Percentiles rank a stretch among this genome's conserved stretches.
phyloP scores from a whole-genome alignment of 53 echinoderm and acorn worm genomes.

The Temnopleurus reevesii region DNA sequence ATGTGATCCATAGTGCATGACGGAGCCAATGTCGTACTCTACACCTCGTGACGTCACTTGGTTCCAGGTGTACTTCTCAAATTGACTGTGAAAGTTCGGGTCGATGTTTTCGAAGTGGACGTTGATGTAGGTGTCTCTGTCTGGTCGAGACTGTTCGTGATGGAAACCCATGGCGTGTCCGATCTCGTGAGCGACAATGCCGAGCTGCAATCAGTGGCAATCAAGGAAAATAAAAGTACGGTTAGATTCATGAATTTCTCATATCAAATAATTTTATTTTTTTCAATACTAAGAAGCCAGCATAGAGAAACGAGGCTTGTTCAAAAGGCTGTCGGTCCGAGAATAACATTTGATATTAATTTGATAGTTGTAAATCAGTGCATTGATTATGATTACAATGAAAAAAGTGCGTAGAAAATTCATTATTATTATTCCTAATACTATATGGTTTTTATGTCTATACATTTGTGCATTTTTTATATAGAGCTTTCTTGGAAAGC shows the following conservation, averaged over 20 bases:
- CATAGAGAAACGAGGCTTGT: not conserved
- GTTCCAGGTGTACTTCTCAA: slow-evolving; percentile 37
- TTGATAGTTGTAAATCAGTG: too few relatives aligned
- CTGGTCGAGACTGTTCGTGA: slow-evolving; percentile 69
- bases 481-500: too few relatives aligned
- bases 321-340: too few relatives aligned
- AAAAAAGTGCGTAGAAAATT: too few relatives aligned
- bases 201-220: slow-evolving; percentile 3
- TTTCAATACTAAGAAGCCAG: too few relatives aligned
- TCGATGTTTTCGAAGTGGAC: slow-evolving; percentile 51
- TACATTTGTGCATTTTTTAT: too few relatives aligned
- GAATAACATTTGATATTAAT: too few relatives aligned
- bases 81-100: not conserved
- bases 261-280: too few relatives aligned
- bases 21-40: slow-evolving; percentile 57
- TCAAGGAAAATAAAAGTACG: not conserved
- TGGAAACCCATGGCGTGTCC: slow-evolving; percentile 71
- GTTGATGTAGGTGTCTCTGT: slow-evolving; percentile 59
- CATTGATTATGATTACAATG: too few relatives aligned
- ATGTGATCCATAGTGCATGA: slow-evolving; percentile 61
- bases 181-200: slow-evolving; percentile 62
- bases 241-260: not conserved
- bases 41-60: slow-evolving; percentile 13
- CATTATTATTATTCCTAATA: too few relatives aligned
- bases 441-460: too few relatives aligned